These are phyloP conservation scores for Lepidochitona cinerea DNA, from an alignment of 2,888 invertebrate genomes.

Conservation along the genomic window DNA sequence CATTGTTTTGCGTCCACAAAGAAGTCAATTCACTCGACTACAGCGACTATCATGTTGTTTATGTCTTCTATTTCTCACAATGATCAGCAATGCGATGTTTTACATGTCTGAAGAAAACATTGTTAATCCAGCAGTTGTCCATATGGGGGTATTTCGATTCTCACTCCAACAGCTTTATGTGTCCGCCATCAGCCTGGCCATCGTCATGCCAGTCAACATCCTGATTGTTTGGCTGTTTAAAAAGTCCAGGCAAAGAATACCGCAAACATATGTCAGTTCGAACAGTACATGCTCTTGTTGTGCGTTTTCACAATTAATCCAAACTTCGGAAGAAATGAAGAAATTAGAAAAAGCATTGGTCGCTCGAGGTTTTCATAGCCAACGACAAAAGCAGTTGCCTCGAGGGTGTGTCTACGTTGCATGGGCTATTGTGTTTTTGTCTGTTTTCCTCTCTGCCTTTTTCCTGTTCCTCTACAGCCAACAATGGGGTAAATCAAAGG, in stretches of 20 bases:
- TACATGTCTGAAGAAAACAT: slow-evolving; percentile 46
- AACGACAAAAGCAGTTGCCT: slow-evolving; percentile 25
- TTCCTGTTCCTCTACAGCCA: slow-evolving; percentile 71
- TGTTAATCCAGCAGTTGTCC: slow-evolving; percentile 26
- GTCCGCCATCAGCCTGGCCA: slow-evolving; percentile 47
- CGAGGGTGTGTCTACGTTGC: slow-evolving; percentile 43
- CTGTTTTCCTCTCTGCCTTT: slow-evolving; percentile 63
- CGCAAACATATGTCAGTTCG: neutral
- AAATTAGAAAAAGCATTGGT: neutral
- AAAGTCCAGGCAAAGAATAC: slow-evolving; percentile 47
- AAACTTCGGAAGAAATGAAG: neutral
- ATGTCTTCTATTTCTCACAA: slow-evolving; percentile 68
- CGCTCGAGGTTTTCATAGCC: neutral
- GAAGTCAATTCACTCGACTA: slow-evolving; percentile 69
- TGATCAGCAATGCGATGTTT: slow-evolving; percentile 72
- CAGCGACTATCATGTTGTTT: slow-evolving; percentile 68
- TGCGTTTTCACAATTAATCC: neutral
- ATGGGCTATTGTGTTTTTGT: slow-evolving; percentile 62
- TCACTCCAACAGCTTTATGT: slow-evolving; percentile 45
- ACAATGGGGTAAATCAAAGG: slow-evolving; percentile 70
- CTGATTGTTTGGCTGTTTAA: slow-evolving; percentile 68
- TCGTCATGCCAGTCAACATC: slow-evolving; percentile 66
- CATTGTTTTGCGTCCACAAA: slow-evolving; percentile 69
- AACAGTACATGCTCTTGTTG: neutral
- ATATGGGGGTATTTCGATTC: slow-evolving; percentile 41